These are phyloP conservation scores for Chymomyza caudatula DNA, from an alignment of 2,888 invertebrate species.

Conservation along the genomic window DNA sequence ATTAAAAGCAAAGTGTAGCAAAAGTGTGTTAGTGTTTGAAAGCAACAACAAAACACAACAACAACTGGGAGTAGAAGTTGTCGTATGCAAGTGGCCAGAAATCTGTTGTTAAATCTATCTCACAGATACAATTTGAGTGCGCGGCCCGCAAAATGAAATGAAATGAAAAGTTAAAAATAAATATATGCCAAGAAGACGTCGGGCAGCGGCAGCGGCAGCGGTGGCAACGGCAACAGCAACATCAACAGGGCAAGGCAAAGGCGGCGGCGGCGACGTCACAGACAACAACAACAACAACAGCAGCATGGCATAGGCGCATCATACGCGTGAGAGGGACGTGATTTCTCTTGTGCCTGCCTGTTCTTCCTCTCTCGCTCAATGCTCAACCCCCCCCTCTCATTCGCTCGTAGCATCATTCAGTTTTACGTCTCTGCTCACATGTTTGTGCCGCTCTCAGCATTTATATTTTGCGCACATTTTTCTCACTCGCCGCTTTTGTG, in stretches of 20 bases:
- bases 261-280: slow-evolving; percentile 29
- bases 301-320: neutral
- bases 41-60: slow-evolving; percentile 39
- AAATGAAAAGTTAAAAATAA: slow-evolving; percentile 72
- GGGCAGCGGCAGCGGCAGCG: slow-evolving; percentile 10
- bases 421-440: slow-evolving; percentile 43
- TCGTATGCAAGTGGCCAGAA: neutral
- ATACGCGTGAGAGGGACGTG: slow-evolving; percentile 61
- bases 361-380: slow-evolving; percentile 39
- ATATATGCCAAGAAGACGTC: slow-evolving; percentile 52
- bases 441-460: slow-evolving; percentile 48
- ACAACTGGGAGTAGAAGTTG: slow-evolving; percentile 10
- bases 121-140: slow-evolving; percentile 26
- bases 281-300: neutral
- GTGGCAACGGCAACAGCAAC: slow-evolving; percentile 3
- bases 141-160: slow-evolving; percentile 58
- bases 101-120: slow-evolving; percentile 5
- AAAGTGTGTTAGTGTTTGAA: too few relatives aligned
- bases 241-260: slow-evolving; percentile 2
- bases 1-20: slow-evolving; percentile 17
- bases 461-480: slow-evolving; percentile 57
- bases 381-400: neutral
- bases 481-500: slow-evolving; percentile 27
- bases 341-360: slow-evolving; percentile 67
- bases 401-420: slow-evolving; percentile 38